These are phyloP conservation scores for Pinna nobilis DNA, from an alignment of 1,140 invertebrate species.

Conservation along the genomic window DNA sequence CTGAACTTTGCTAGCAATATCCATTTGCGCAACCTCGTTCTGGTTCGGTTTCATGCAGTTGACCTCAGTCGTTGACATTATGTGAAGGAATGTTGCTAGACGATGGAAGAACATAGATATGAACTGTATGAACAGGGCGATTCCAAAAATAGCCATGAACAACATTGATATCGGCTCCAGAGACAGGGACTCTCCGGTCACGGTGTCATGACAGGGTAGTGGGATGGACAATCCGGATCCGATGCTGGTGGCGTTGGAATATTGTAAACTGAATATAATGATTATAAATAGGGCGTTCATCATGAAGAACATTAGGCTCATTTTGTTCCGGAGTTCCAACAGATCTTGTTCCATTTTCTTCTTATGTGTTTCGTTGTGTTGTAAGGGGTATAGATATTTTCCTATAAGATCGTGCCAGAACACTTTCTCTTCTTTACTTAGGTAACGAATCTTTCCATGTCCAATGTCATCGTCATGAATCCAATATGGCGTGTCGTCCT, in stretches of 20 bases:
- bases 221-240: conserved; percentile 61
- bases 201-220: conserved; percentile 51
- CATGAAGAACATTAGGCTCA: conserved; percentile 75
- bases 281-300: conserved; percentile 70
- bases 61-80: conserved; percentile 95
- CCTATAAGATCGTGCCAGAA: conserved; percentile 69
- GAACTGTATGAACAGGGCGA: conserved; percentile 97
- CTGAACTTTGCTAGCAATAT: conserved; percentile 59
- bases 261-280: conserved; percentile 67
- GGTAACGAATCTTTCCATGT: conserved; percentile 75
- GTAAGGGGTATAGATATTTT: conserved; percentile 67
- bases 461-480: conserved; percentile 85
- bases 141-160: conserved; percentile 98
- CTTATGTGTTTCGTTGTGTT: conserved; percentile 58
- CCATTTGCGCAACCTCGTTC: conserved; percentile 60
- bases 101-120: conserved; percentile 99
- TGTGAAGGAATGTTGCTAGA: conserved; percentile 98
- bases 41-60: conserved; percentile 68
- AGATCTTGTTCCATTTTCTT: conserved; percentile 82
- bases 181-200: conserved; percentile 49
- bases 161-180: conserved; percentile 97
- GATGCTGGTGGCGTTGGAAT: conserved; percentile 56
- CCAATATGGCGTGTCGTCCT: conserved; percentile 82
- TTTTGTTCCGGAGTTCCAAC: conserved; percentile 93
- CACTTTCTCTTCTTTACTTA: conserved; percentile 78